Base-by-base conservation (phyloP, 2,888 invertebrate genomes). In the Papilio elwesi region DNA sequence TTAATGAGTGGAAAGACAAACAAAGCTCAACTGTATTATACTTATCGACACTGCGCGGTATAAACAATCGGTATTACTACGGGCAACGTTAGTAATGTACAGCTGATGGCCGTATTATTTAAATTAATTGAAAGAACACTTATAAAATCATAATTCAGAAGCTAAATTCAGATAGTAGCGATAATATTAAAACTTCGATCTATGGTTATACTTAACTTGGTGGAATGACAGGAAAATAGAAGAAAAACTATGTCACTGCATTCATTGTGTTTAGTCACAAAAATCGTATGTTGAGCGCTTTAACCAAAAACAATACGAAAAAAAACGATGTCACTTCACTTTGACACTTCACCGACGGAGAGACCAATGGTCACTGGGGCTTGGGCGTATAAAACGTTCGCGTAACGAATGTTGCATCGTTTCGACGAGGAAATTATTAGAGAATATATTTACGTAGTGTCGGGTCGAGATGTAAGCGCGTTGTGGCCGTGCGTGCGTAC, bases 261-360 rank as follows among this genome's bases (percentile, higher is more conserved):
- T 49, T 57, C 65, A 71, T 66, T 57, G 57, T 66, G 10, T 38
- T 71, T 51, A 16, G 48, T 53, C 63, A 67, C 68, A 38, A 63
- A 72, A 55, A 36, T 63, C 66, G 62, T 38, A 38, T 26, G 51
- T 59, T 47, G 59, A 16, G 6, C 68, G 12, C 15, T 63, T 13
- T 36, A n/a, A 48, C 11, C 55, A 47, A 72, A 72, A 53, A 75
- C 76, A 74, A 77, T 75, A 65, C 59, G 64, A 71, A 76, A 76
- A n/a, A 78, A 80, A 80, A 81, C 82, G 77, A 77, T 83, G 85
- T 85, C 85, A 83, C 81, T 87, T 86, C 85, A 85, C 86, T 78
- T 80, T 83, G 82, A 84, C 86, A 87, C 88, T 85, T 86, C 87
- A 88, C 86, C 82, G 83, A 82, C 83, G 76, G 80, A 81, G 76